Conservation (phyloP, 2,797 vertebrate genomes). For the Sarcoramphus papa region DNA sequence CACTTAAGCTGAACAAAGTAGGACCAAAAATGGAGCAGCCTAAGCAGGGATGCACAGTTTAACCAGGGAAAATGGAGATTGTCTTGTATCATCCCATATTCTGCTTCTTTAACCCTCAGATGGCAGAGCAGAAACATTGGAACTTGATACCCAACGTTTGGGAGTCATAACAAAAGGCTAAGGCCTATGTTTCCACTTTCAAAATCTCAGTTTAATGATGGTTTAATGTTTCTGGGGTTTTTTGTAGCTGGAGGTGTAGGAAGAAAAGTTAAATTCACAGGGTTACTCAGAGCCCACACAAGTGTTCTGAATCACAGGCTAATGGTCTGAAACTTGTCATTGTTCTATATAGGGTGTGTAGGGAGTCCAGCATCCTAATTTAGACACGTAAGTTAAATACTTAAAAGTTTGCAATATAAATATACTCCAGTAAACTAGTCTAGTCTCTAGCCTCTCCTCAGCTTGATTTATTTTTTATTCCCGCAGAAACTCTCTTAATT, state of each 20-base stretch:
- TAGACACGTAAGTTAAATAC: not conserved
- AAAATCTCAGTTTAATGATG: not conserved
- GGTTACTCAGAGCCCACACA: not conserved
- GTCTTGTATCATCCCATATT: not conserved
- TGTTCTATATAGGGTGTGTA: not conserved
- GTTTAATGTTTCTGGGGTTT: not conserved
- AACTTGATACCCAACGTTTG: not conserved
- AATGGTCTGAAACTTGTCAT: not conserved
- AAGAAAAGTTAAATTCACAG: not conserved
- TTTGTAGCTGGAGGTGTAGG: accelerated
- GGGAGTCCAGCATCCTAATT: not conserved
- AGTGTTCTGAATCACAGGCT: not conserved
- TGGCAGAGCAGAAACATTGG: not conserved
- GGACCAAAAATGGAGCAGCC: not conserved
- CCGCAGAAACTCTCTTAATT: not conserved
- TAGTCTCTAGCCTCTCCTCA: not conserved
- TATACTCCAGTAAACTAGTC: not conserved
- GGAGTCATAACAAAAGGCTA: not conserved
- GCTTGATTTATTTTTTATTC: not conserved
- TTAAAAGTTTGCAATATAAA: not conserved
- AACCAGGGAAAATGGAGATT: not conserved
- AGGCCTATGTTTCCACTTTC: not conserved
- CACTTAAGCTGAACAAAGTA: not conserved
- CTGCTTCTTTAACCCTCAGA: not conserved
- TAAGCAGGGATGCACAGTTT: not conserved